phyloP scores from a whole-genome alignment of 2,888 invertebrate species.

The Iselma pallidipennis region DNA sequence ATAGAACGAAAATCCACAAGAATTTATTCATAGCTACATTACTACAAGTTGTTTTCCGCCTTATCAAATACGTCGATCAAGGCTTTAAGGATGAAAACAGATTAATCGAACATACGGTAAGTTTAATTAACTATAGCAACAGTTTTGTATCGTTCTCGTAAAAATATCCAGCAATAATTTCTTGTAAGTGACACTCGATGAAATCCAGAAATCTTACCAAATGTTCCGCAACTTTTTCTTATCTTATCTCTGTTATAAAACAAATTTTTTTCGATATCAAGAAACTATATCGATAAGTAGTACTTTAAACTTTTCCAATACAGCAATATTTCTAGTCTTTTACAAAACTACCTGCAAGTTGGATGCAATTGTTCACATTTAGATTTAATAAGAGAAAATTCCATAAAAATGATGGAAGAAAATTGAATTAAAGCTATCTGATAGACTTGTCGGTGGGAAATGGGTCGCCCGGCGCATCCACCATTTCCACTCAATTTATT shows the following conservation, averaged over 20 bases:
- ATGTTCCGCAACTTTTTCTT: no score
- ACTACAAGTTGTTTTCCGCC: slow-evolving; percentile 72
- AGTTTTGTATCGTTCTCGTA: not conserved
- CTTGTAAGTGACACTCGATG: slow-evolving; percentile 5
- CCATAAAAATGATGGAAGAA: no score
- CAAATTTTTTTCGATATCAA: not conserved
- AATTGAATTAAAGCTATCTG: no score
- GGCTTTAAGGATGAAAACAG: slow-evolving; percentile 43
- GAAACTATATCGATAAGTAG: not conserved
- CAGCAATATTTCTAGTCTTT: not conserved
- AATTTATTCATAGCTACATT: slow-evolving; percentile 83
- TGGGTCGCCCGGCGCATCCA: not conserved
- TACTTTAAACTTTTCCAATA: not conserved
- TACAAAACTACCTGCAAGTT: no score
- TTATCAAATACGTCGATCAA: slow-evolving; percentile 78
- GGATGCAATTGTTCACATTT: no score
- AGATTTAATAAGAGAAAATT: no score
- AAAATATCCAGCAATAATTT: slow-evolving; percentile 3
- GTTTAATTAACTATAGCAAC: slow-evolving; percentile 36
- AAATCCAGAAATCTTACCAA: no score
- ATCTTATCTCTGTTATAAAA: no score
- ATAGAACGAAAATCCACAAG: slow-evolving; percentile 83
- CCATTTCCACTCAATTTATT: not conserved
- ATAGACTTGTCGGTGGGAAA: no score
- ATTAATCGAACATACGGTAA: slow-evolving; percentile 69